Evolutionary conservation across 1,140 invertebrate genomes (phyloP), one percentile per base, ranked within the genome.

Genomic region (Zaprionus inermis): DNA sequence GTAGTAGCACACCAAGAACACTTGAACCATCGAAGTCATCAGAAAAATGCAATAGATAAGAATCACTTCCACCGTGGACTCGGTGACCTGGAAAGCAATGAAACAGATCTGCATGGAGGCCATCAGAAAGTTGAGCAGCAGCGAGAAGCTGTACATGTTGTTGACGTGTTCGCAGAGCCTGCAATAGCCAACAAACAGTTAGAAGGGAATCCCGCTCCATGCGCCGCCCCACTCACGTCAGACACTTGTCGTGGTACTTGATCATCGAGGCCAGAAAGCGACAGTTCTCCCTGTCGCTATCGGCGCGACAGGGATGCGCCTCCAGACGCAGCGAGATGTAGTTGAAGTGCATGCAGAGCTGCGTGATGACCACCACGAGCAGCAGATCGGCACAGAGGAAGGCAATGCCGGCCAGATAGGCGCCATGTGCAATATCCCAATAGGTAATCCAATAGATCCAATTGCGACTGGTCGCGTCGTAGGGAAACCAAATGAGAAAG

Each of bases 81-180:
- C 83, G 5, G 86, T 91, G 51, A 91, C 81, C 67, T 91, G 90
- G 58, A 91, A 91, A 36, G 86, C 90, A 5, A 91, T 90, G 54
- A 91, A 91, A n/a, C 90, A 91, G 16, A 91, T 91, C 11, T 88
- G 89, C 77, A 89, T 79, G 7, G 90, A 91, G 18, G 90, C 86
- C 63, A 79, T 83, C 30, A 91, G 55, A 56, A 91, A 91, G 58
- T 91, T 91, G 0, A 91, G 68, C 5, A 91, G 60, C 58, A 91
- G 16, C 0, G 90, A 91, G 28, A 91, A 79, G 60, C 72, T 90
- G 38, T 91, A 91, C 28, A 91, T 64, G 6, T 34, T 56, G 41
- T 91, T 85, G 1, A 91, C 66, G 22, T 82, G 67, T 24, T 91
- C 90, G 36, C 86, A 89, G 41, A 91, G 73, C 4, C 90, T 91